These are phyloP conservation scores for Fregata magnificens DNA, from an alignment of 2,113 vertebrate species.

Conservation along the genomic window DNA sequence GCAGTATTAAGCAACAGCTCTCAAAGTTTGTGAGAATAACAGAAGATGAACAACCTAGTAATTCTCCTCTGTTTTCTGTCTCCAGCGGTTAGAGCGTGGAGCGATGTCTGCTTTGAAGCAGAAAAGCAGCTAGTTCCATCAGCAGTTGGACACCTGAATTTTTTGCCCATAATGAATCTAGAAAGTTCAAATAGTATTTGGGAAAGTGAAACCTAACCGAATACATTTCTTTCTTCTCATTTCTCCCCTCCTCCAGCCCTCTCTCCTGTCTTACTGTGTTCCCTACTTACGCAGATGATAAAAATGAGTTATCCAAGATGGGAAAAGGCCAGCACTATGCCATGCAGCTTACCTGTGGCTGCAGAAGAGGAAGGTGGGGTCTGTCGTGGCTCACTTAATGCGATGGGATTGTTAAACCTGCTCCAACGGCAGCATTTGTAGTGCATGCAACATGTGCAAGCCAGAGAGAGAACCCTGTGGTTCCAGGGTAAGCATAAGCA, in stretches of 20 bases:
- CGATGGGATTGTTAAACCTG: neutral
- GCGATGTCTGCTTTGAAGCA: neutral
- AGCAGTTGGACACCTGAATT: neutral
- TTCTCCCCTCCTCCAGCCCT: neutral
- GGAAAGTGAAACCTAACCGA: neutral
- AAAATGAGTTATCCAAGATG: neutral
- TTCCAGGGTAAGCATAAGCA: accelerated
- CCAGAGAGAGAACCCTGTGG: neutral
- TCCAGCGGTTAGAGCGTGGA: neutral
- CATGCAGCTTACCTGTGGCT: neutral
- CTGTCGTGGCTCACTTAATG: neutral
- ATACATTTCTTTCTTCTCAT: neutral
- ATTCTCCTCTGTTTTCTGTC: neutral
- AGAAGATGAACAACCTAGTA: neutral
- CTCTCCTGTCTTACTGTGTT: neutral
- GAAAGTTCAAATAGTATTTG: neutral
- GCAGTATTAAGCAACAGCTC: neutral
- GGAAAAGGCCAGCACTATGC: neutral
- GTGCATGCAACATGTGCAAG: accelerated
- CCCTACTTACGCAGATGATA: neutral
- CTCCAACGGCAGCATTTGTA: neutral
- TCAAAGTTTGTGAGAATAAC: neutral
- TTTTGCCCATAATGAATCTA: neutral
- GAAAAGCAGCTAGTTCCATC: neutral
- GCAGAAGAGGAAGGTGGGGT: neutral